Evolutionary conservation across 2,888 invertebrate species (phyloP).

Genomic region (Metellina segmentata): DNA sequence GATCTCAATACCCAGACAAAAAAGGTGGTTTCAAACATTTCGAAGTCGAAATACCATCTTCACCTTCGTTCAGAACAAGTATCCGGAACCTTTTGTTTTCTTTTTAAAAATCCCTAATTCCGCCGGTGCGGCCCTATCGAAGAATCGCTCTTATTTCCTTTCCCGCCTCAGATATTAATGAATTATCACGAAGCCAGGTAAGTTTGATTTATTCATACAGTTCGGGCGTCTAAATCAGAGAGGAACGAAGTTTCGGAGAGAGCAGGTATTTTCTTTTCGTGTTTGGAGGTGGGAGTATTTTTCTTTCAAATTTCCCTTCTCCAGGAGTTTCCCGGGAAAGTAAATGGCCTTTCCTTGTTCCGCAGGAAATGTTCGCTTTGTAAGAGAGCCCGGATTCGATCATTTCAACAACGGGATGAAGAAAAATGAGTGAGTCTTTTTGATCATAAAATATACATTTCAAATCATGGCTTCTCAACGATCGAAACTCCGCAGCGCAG

Average conservation of each 20-base stretch:
- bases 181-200: neutral
- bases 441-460: conserved; percentile 14
- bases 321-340: neutral
- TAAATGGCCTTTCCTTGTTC: conserved; percentile 26
- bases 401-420: neutral
- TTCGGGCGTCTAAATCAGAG: neutral
- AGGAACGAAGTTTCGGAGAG: neutral
- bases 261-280: conserved; percentile 5
- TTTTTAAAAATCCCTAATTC: too few relatives aligned
- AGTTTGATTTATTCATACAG: neutral
- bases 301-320: too few relatives aligned
- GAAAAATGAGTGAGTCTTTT: conserved; percentile 26
- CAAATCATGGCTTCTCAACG: neutral
- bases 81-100: too few relatives aligned
- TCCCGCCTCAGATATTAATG: neutral
- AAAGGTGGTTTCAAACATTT: too few relatives aligned
- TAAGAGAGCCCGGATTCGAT: neutral
- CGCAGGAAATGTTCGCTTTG: conserved; percentile 17
- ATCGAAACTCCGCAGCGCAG: too few relatives aligned
- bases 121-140: too few relatives aligned
- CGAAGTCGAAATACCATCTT: too few relatives aligned
- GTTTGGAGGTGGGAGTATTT: too few relatives aligned
- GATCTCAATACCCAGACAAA: too few relatives aligned
- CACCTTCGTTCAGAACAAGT: too few relatives aligned
- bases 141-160: neutral